Base-by-base conservation (phyloP, 37 sponge, comb jelly and placozoan species). In the Haliclona indistincta region DNA sequence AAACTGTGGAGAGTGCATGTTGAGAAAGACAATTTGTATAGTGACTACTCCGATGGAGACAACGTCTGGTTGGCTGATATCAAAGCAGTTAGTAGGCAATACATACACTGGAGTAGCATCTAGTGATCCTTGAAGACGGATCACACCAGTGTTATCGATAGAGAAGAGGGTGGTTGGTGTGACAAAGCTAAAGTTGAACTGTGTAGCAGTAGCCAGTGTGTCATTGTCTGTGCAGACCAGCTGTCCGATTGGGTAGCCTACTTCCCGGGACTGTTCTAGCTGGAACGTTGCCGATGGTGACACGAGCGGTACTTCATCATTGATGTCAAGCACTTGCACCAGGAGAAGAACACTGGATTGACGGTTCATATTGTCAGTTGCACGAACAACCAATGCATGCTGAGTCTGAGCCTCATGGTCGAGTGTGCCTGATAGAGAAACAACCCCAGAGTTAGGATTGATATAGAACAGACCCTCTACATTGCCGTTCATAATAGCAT, bases 61-160 rank as follows among this genome's bases (percentile, higher is more conserved):
- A n/a, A 40, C 32, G 1, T 81, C 81, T 43, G 85, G 81, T 3
- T 11, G 37, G 2, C 17, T 30, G 22, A 81, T 11, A 33, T 83
- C 74, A 56, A 43, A 83, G 71, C 85, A 84, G n/a, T 43, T 30
- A 22, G 80, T 78, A 11, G 82, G 74, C 0, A 81, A 47, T 19
- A 71, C 85, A 76, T 84, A 54, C 19, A 84, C 81, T 28, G 91
- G 85, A 23, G 86, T 85, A 11, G 56, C 64, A n/a, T 84, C 82
- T n/a, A 84, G 68, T 17, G 32, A 30, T 10, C 69, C 56, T 10
- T 52, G 35, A 34, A 82, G 41, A n/a, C 79, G 39, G 10, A 88
- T 43, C 11, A 73, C 43, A 23, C 89, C 89, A 56, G 43, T 66
- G 30, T 61, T 44, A 53, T 82, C 79, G n/a, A 78, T 73, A 67